Percentiles rank a stretch among this genome's conserved stretches.
Evolutionary conservation across 2,113 vertebrate species (phyloP).

Genomic region (Uria aalge): DNA sequence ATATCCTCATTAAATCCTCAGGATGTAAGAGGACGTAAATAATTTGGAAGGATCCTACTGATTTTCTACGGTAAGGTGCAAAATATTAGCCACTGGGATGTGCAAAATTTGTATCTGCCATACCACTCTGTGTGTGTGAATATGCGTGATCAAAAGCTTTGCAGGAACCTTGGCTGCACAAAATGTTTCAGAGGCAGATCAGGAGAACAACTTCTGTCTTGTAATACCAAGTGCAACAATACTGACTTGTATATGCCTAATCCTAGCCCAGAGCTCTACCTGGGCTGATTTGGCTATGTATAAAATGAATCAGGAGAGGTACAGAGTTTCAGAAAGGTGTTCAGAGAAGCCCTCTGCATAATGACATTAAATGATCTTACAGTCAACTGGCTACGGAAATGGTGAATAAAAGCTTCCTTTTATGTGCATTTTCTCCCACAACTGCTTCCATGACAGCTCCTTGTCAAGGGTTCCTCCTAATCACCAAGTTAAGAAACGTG

Average conservation of each 20-base stretch:
- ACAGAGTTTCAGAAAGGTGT: background rate
- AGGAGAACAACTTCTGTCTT: background rate
- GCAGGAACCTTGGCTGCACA: background rate
- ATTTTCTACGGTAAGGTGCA: background rate
- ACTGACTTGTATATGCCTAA: background rate
- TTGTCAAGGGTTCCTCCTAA: no score
- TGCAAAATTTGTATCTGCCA: background rate
- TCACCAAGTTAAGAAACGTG: no score
- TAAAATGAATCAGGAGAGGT: background rate
- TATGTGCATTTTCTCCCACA: no score
- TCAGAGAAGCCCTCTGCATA: background rate
- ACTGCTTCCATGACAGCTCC: no score
- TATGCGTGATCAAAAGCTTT: background rate
- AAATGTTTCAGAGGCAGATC: background rate
- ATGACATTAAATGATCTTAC: accelerated
- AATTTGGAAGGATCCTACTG: background rate
- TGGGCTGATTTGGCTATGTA: background rate
- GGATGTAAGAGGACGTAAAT: background rate
- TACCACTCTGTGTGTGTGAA: background rate
- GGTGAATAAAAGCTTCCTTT: no score
- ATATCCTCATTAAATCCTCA: background rate
- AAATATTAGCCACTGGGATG: background rate
- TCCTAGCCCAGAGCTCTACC: background rate
- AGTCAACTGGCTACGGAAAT: background rate
- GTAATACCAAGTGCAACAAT: background rate